phyloP scores from a whole-genome alignment of 2,888 invertebrate species.

The Meteorus colon region DNA sequence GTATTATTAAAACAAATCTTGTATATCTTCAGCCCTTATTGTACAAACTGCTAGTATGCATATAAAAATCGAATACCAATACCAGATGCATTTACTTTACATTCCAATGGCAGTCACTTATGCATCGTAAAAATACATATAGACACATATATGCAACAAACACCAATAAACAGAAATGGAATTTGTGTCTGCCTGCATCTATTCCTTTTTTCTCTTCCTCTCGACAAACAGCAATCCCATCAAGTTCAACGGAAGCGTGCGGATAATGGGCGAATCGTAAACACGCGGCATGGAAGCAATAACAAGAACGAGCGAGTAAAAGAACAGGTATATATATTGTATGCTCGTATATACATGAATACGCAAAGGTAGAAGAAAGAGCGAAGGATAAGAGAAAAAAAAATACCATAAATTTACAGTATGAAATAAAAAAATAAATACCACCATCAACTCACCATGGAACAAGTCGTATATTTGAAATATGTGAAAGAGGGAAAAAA shows the following conservation, averaged over 20 bases:
- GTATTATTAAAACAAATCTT: too few relatives aligned
- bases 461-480: too few relatives aligned
- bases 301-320: slow-evolving; percentile 26
- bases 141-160: neutral
- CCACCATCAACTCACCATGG: too few relatives aligned
- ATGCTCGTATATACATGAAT: neutral
- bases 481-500: too few relatives aligned
- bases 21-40: too few relatives aligned
- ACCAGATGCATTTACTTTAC: slow-evolving; percentile 10
- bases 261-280: slow-evolving; percentile 53
- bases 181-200: neutral
- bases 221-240: slow-evolving; percentile 46
- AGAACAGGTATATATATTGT: slow-evolving; percentile 2
- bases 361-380: slow-evolving; percentile 14
- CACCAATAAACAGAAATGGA: neutral
- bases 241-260: slow-evolving; percentile 51
- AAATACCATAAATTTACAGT: neutral
- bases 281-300: slow-evolving; percentile 42
- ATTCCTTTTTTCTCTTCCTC: slow-evolving; percentile 17
- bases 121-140: slow-evolving; percentile 12
- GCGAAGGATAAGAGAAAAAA: slow-evolving; percentile 7
- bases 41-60: too few relatives aligned
- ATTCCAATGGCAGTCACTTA: slow-evolving; percentile 4
- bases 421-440: neutral
- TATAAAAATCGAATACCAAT: neutral